Evolutionary conservation across 2,797 vertebrate genomes (phyloP), one percentile per base, ranked within the genome.

Genomic region (Helarctos malayanus): DNA sequence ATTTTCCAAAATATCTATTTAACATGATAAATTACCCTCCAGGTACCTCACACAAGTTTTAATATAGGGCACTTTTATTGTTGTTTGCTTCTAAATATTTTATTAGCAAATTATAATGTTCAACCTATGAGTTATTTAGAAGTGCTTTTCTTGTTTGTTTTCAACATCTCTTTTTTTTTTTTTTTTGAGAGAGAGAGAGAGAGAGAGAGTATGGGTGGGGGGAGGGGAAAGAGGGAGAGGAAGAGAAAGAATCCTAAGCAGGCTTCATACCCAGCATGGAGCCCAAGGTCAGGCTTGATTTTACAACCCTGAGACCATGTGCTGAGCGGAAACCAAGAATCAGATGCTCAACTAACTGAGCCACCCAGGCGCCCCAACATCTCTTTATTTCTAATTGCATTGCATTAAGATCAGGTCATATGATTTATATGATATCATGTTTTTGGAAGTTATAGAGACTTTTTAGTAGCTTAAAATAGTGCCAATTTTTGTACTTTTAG

Each of bases 41-140:
- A 12, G 8, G 41, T 59, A 69, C 4, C 32, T 80, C 52, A 59
- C 1, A 16, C 21, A 71, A 38, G 16, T 87, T 65, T 79, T 80
- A 85, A 86, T 29, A 47, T 56, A 19, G 6, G 38, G 29, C 57
- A 23, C 14, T 86, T 86, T 78, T 86, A 68, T 56, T 93, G 79
- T 73, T 82, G 29, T 85, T 93, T 68, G 38, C 11, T 57, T 86
- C 23, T 93, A 93, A 93, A 69, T 69, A 47, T 47, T 68, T 78
- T 69, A 79, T 47, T 35, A 93, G 21, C 73, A 61, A 73, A 52
- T 71, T 88, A 88, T 57, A 38, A 41, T 61, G 38, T 81, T 82
- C 63, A 89, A 61, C 21, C 29, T 59, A 13, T 59, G 4, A 80
- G 47, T 38, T 87, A 87, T 69, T 71, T 69, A 93, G 38, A 57